Evolutionary conservation across 2,888 invertebrate genomes (phyloP).

Genomic region (Idaea aversata): DNA sequence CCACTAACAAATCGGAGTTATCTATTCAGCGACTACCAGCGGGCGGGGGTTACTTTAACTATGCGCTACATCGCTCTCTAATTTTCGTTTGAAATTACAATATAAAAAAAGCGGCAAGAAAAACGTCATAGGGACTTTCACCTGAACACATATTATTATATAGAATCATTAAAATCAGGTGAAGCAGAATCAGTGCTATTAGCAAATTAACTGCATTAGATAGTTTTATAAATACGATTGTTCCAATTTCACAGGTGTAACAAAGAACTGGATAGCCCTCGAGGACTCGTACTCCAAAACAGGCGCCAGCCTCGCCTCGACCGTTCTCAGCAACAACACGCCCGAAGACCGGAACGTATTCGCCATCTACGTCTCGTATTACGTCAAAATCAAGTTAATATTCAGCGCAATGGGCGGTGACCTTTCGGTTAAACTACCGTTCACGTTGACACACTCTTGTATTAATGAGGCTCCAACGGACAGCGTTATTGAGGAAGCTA

Average conservation of each 20-base stretch:
- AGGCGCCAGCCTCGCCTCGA: conserved; percentile 82
- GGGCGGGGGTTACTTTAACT: too few species aligned
- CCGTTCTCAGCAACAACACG: conserved; percentile 77
- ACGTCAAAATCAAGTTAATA: conserved; percentile 91
- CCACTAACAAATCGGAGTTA: too few species aligned
- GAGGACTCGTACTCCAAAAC: conserved; percentile 90
- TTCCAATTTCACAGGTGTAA: conserved; percentile 80
- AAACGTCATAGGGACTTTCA: too few species aligned
- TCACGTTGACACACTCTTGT: conserved; percentile 87
- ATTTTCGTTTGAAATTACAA: too few species aligned
- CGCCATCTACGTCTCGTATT: conserved; percentile 94
- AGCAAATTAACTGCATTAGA: too few species aligned
- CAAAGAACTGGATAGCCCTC: conserved; percentile 95
- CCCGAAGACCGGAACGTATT: conserved; percentile 91
- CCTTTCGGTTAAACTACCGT: conserved; percentile 88
- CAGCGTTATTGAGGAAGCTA: conserved; percentile 74
- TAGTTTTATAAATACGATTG: neutral
- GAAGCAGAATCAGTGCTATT: too few species aligned
- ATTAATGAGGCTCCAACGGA: conserved; percentile 82
- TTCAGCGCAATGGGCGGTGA: conserved; percentile 91
- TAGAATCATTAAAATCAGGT: too few species aligned
- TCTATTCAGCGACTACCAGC: too few species aligned
- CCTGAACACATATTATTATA: too few species aligned
- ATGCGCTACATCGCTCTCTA: too few species aligned
- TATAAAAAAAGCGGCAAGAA: too few species aligned